Evolutionary conservation across 2,113 vertebrate genomes (phyloP).

Genomic region (Oplegnathus fasciatus): DNA sequence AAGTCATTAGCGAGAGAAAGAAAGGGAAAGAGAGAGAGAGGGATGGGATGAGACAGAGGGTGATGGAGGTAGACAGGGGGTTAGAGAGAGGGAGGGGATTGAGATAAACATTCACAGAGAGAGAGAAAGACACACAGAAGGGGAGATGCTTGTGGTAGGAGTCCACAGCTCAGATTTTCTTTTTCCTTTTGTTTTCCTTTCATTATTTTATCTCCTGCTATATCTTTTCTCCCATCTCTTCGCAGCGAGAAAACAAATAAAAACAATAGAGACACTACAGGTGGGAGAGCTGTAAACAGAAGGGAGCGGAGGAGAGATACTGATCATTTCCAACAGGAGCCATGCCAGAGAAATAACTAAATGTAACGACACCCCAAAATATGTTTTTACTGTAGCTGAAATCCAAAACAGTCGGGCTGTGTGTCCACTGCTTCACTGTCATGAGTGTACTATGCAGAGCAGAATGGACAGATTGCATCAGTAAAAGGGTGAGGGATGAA

Average conservation of each 20-base stretch:
- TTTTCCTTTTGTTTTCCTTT: constrained; percentile 24
- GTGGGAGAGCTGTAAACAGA: constrained; percentile 61
- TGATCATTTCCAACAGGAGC: constrained; percentile 34
- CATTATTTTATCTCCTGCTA: constrained; percentile 60
- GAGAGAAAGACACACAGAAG: constrained; percentile 6
- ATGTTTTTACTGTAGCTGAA: constrained; percentile 30
- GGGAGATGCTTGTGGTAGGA: constrained; percentile 1
- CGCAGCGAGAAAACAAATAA: constrained; percentile 61
- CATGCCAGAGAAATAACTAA: constrained; percentile 34
- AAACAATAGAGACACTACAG: constrained; percentile 56
- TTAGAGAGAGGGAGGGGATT: not conserved
- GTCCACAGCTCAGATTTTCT: constrained; percentile 31
- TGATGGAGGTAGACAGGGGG: constrained; percentile 8
- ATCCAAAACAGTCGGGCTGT: constrained; percentile 18
- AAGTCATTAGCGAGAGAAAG: constrained; percentile 43
- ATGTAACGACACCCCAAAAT: constrained; percentile 16
- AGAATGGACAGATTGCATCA: not conserved
- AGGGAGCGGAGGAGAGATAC: constrained; percentile 41
- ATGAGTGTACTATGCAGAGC: constrained; percentile 3
- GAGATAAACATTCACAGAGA: constrained; percentile 9
- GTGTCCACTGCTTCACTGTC: not conserved
- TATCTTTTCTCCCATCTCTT: constrained; percentile 54
- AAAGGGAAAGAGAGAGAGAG: not conserved
- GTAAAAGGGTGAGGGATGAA: not conserved
- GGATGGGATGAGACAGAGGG: constrained; percentile 7